Conservation (phyloP, 2,888 invertebrate genomes). For the Mycalesis mineus region DNA sequence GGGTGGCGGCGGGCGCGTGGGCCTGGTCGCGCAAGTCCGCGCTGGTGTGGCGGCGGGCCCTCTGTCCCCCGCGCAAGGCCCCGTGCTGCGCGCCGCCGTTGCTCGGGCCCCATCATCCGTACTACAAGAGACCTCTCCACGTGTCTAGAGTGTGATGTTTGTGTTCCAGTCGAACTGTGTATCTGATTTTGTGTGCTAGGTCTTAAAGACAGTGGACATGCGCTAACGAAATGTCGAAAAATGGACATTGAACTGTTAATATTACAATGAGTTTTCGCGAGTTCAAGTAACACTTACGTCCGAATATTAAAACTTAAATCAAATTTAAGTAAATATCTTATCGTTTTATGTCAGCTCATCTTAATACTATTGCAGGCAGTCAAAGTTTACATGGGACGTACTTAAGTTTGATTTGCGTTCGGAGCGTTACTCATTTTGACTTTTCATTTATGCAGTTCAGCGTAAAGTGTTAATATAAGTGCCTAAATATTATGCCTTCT, state of each 20-base stretch:
- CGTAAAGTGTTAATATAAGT: conserved; percentile 33
- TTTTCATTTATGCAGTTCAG: no score
- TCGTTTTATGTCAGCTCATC: no score
- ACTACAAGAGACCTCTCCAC: conserved; percentile 65
- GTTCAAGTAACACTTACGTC: no score
- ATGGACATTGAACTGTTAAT: no score
- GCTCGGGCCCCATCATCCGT: conserved; percentile 55
- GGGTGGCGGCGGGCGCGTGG: conserved; percentile 82
- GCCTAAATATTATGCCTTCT: conserved; percentile 61
- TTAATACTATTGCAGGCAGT: no score
- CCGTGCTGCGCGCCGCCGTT: conserved; percentile 58
- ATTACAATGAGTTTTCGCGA: no score
- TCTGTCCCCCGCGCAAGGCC: conserved; percentile 69
- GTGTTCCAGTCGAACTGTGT: conserved; percentile 16
- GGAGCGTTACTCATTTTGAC: no score
- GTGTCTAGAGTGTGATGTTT: conserved; percentile 62
- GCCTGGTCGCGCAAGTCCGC: conserved; percentile 81
- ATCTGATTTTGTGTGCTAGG: conserved; percentile 22
- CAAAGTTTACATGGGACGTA: no score
- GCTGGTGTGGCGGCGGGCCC: conserved; percentile 75
- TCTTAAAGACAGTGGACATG: conserved; percentile 20
- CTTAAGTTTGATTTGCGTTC: no score
- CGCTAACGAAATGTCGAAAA: background rate
- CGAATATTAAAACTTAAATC: no score
- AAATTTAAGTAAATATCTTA: no score